Percentiles rank a stretch among this genome's conserved stretches.
Conservation (phyloP, 2,888 invertebrate species). For the Allolobophora icterica region DNA sequence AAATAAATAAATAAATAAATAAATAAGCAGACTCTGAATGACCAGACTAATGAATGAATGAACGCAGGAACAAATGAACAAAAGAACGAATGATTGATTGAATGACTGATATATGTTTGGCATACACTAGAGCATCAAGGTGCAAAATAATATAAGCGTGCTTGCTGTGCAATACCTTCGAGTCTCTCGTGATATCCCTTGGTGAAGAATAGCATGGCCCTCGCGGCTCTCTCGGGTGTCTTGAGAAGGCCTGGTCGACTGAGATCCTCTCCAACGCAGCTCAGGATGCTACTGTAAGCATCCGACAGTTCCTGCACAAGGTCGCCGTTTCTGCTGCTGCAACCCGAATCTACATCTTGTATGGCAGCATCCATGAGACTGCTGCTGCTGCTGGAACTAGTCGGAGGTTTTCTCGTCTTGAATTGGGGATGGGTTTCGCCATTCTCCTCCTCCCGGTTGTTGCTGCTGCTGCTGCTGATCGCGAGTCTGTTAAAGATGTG, state of each 20-base stretch:
- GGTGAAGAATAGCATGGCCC: slow-evolving; percentile 97
- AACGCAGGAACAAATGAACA: not conserved
- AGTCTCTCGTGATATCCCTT: slow-evolving; percentile 74
- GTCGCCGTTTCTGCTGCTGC: slow-evolving; percentile 26
- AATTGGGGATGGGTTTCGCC: not conserved
- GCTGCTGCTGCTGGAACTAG: slow-evolving; percentile 12
- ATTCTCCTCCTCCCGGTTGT: not conserved
- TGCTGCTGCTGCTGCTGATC: not conserved
- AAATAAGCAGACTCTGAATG: too few relatives aligned
- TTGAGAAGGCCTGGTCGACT: slow-evolving; percentile 89
- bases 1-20: too few relatives aligned
- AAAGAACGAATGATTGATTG: not conserved
- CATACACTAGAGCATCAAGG: not conserved
- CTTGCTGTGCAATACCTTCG: slow-evolving; percentile 9
- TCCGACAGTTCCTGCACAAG: slow-evolving; percentile 52
- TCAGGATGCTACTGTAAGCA: slow-evolving; percentile 80
- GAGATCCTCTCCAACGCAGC: slow-evolving; percentile 88
- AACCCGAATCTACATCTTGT: not conserved
- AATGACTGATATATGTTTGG: not conserved
- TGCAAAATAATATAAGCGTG: not conserved
- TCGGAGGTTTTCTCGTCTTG: not conserved
- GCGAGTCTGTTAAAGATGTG: not conserved
- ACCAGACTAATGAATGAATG: not conserved
- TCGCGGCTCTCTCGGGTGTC: slow-evolving; percentile 96
- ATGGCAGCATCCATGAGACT: not conserved